Evolutionary conservation across 2,113 vertebrate species (phyloP).

Genomic region (Uria lomvia): DNA sequence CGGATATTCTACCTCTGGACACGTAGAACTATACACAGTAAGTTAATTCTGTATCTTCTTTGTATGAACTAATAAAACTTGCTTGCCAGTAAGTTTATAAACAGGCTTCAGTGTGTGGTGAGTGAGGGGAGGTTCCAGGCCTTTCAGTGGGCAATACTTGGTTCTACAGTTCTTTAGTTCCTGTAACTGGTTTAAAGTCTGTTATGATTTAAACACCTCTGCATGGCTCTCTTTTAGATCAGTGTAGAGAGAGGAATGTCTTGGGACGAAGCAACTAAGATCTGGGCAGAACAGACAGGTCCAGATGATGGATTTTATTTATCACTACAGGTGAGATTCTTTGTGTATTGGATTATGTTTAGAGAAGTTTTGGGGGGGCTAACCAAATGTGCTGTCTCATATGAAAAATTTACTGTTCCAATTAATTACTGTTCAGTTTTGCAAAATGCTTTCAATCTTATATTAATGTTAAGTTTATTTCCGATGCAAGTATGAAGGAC

Average conservation of each 20-base stretch:
- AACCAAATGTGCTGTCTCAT: not conserved
- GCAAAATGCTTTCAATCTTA: not conserved
- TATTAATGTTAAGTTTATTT: not conserved
- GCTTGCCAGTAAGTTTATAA: not conserved
- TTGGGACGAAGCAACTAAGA: conserved; percentile 95
- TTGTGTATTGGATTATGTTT: not conserved
- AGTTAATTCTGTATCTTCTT: not conserved
- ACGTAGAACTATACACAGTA: conserved; percentile 94
- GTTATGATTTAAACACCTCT: not conserved
- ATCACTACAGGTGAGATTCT: conserved; percentile 77
- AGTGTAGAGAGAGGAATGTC: conserved; percentile 98
- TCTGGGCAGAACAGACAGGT: conserved; percentile 93
- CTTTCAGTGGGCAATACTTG: not conserved
- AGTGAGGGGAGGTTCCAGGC: not conserved
- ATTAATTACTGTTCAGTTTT: not conserved
- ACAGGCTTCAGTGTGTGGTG: not conserved
- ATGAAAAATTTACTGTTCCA: not conserved
- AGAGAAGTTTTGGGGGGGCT: not conserved
- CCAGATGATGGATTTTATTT: conserved; percentile 97
- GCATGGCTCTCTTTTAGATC: conserved; percentile 73
- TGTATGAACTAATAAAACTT: not conserved
- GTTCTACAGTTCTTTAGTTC: not conserved
- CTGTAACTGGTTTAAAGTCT: not conserved
- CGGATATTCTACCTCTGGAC: conserved; percentile 94
- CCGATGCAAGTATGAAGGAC: accelerated